phyloP scores from a whole-genome alignment of 2,113 vertebrate species.

The Chunga burmeisteri region DNA sequence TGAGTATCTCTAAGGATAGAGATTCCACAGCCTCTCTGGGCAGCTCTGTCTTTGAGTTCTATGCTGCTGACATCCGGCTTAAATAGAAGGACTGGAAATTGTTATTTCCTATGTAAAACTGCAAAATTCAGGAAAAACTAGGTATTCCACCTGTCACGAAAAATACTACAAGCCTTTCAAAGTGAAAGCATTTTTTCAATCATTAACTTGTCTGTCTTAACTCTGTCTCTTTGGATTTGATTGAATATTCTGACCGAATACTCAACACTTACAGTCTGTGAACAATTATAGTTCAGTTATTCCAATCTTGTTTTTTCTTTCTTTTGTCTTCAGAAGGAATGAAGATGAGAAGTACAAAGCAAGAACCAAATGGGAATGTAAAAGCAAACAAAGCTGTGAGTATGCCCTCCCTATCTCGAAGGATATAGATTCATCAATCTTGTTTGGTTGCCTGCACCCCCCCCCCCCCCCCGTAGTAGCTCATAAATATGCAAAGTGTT shows the following conservation, averaged over 20 bases:
- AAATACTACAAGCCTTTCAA: background rate
- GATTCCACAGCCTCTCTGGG: background rate
- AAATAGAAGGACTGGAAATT: background rate
- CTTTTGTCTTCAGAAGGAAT: constrained; percentile 83
- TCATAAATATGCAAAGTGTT: background rate
- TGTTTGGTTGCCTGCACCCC: background rate
- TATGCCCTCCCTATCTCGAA: background rate
- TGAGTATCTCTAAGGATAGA: background rate
- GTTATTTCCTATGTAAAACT: background rate
- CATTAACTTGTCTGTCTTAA: background rate
- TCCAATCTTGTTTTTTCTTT: background rate
- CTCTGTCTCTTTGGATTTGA: background rate
- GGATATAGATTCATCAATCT: background rate
- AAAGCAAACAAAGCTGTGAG: constrained; percentile 89
- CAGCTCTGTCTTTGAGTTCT: background rate
- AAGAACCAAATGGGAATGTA: constrained; percentile 86
- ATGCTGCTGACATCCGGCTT: background rate
- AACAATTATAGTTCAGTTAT: background rate
- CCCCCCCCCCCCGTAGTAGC: background rate
- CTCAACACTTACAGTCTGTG: background rate
- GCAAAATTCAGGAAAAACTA: background rate
- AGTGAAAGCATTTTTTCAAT: background rate
- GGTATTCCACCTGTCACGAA: background rate
- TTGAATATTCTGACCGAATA: background rate
- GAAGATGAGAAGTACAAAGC: constrained; percentile 95